These are phyloP conservation scores for Psilopogon haemacephalus DNA, from an alignment of 2,113 vertebrate species.

Conservation along the genomic window DNA sequence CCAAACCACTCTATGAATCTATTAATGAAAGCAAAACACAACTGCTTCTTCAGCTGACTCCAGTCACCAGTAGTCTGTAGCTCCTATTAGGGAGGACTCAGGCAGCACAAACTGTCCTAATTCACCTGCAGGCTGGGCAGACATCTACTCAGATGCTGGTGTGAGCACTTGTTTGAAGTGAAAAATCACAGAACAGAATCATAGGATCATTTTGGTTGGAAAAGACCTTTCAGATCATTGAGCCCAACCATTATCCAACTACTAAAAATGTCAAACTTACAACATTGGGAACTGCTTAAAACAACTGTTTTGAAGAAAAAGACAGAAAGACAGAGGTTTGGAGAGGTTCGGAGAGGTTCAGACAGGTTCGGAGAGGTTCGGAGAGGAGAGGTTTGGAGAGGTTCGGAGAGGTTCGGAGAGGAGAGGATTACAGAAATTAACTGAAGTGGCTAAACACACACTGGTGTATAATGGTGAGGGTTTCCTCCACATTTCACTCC, in stretches of 20 bases:
- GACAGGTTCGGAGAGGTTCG: no score
- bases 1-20: no score
- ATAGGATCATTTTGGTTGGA: no score
- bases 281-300: neutral
- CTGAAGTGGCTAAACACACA: neutral
- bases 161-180: neutral
- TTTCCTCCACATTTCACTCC: neutral
- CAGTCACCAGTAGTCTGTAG: fast-evolving
- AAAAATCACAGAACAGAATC: neutral
- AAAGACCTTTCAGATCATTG: no score
- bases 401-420: no score
- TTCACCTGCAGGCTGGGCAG: neutral
- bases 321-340: no score
- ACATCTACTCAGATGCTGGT: neutral
- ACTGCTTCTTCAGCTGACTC: neutral
- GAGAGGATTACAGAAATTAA: neutral
- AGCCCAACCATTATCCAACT: no score
- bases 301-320: neutral
- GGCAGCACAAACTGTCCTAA: neutral
- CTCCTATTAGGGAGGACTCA: neutral
- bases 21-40: neutral
- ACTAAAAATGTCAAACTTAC: neutral
- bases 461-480: neutral
- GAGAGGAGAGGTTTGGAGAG: no score
- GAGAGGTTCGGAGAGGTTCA: no score